Evolutionary conservation across 2,888 invertebrate genomes (phyloP), one percentile per base, ranked within the genome.

Genomic region (Rhodophaea formosa): DNA sequence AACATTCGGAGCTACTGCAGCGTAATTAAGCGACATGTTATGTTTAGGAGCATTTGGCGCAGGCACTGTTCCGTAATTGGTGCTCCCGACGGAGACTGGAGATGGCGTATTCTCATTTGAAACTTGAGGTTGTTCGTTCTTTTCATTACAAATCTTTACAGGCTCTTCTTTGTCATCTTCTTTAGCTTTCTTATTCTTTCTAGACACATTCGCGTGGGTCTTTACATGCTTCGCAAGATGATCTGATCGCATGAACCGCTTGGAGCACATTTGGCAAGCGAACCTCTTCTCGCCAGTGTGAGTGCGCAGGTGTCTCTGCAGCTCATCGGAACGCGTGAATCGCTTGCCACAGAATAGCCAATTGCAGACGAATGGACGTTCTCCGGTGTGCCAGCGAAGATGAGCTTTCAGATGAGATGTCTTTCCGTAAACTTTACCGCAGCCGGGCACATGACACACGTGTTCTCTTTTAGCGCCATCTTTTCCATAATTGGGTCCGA

Each of bases 371-470:
- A 97, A 98, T 0, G 98, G 98, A 8, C 97, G 91, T 77, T 98
- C 98, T 0, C 97, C 97, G 0, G 96, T 97, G 77, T 98, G 98
- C 97, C 97, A 97, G 53, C 98, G 93, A 3, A 97, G 91, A 80
- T 97, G 97, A 0, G 97, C 97, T 84, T 97, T 97, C 62, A 99
- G 84, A 78, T 99, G 98, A 0, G 98, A 98, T 0, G 98, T 97
- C 84, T 98, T 98, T 12, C 97, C 97, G 84, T 98, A 99, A 14
- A 97, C 95, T 73, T 96, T 95, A 60, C 94, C 94, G 79, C 98
- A 98, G 46, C 97, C 97, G 1, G 96, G 95, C 43, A 97, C 94
- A 82, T 97, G 97, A 75, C 97, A 97, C 47, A 95, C 93, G 81
- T 97, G 97, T 84, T 93, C 95, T 80, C 94, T 96, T 88, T 95